Evolutionary conservation across 1,140 invertebrate genomes (phyloP).

Genomic region (Drosophila tropicalis): DNA sequence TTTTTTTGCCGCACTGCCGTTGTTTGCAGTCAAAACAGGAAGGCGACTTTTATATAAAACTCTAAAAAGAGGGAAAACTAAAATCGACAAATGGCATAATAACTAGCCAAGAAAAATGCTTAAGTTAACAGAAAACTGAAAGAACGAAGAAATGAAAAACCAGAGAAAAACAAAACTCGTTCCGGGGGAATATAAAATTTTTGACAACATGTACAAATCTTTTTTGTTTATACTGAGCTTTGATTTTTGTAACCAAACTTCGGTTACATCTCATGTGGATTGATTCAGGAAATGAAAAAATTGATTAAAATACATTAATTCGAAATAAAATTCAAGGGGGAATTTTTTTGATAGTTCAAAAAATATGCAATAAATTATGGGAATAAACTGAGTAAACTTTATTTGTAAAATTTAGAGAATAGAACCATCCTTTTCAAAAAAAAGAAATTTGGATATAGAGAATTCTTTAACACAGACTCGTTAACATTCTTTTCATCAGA

Average conservation of each 20-base stretch:
- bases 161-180: neutral
- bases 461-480: too few species aligned
- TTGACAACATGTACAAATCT: slow-evolving; percentile 1
- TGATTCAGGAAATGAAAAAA: neutral
- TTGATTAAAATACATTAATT: neutral
- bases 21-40: slow-evolving; percentile 11
- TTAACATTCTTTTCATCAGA: neutral
- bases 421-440: too few species aligned
- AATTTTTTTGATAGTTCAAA: too few species aligned
- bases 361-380: too few species aligned
- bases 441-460: too few species aligned
- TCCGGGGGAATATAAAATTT: neutral
- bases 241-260: neutral
- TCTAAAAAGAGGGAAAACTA: neutral
- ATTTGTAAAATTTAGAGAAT: too few species aligned
- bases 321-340: neutral
- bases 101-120: slow-evolving; percentile 9
- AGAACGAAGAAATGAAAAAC: neutral
- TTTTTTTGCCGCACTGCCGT: slow-evolving; percentile 7
- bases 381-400: too few species aligned
- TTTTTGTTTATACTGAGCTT: slow-evolving; percentile 1
- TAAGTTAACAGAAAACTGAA: slow-evolving; percentile 9
- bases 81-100: slow-evolving; percentile 13
- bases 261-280: neutral
- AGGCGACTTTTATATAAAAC: slow-evolving; percentile 11